phyloP scores from a whole-genome alignment of 1,140 invertebrate species.

The Platyura marginata region DNA sequence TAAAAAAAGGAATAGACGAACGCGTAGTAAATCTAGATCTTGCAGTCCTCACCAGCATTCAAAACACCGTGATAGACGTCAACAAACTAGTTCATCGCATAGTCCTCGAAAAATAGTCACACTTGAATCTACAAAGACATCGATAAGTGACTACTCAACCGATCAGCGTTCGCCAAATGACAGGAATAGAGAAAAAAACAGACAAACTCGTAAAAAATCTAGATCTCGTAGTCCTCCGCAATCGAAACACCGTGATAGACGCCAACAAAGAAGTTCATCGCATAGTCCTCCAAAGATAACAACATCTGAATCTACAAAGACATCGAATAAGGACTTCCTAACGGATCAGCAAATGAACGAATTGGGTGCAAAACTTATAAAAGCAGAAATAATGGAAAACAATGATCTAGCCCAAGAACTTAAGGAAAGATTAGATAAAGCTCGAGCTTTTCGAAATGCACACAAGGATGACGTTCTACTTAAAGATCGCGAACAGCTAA shows the following conservation, averaged over 20 bases:
- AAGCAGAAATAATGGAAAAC: slow-evolving; percentile 82
- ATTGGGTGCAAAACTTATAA: slow-evolving; percentile 69
- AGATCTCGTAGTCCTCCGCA: neutral
- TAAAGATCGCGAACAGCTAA: neutral
- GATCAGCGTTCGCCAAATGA: neutral
- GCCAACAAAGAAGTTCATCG: neutral
- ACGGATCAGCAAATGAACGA: slow-evolving; percentile 74
- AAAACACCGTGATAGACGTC: neutral
- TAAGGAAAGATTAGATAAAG: slow-evolving; percentile 52
- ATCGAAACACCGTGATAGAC: neutral
- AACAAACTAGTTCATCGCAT: neutral
- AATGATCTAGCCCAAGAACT: slow-evolving; percentile 42
- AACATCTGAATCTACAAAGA: neutral
- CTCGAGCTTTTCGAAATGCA: slow-evolving; percentile 34
- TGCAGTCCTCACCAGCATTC: too few relatives aligned
- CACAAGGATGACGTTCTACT: slow-evolving; percentile 6
- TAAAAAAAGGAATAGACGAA: neutral
- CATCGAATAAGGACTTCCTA: slow-evolving; percentile 19
- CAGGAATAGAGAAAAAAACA: neutral
- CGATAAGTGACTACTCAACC: slow-evolving; percentile 2
- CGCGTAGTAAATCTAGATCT: neutral
- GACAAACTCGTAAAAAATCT: neutral
- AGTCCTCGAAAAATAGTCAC: neutral
- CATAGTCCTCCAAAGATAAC: neutral
- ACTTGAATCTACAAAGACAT: neutral